Conservation (phyloP, 2,797 vertebrate species). For the Tokudaia muenninki region DNA sequence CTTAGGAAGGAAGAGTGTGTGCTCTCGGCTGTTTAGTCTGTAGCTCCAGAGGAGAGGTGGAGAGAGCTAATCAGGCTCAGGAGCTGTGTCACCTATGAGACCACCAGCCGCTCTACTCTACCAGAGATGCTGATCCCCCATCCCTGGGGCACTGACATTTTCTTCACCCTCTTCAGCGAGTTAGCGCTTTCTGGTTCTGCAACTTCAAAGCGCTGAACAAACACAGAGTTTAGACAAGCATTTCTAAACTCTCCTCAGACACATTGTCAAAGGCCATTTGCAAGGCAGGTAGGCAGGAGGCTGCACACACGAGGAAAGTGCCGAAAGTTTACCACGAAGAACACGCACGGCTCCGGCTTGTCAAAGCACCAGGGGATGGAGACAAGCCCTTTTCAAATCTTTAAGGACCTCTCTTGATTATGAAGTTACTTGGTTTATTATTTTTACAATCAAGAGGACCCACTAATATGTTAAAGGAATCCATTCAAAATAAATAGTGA, state of each 20-base stretch:
- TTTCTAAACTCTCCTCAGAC: background rate
- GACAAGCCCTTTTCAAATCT: background rate
- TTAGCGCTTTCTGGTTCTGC: background rate
- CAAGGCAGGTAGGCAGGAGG: background rate
- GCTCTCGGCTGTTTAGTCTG: background rate
- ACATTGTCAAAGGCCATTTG: background rate
- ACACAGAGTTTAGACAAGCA: background rate
- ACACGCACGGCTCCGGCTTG: background rate
- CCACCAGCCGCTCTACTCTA: accelerated
- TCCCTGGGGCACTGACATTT: background rate
- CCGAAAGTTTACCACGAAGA: background rate
- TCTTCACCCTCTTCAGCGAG: background rate
- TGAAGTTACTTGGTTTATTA: constrained; percentile 72
- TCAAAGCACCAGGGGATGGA: background rate
- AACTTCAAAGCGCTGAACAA: background rate
- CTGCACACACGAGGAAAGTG: accelerated
- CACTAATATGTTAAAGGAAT: constrained; percentile 75
- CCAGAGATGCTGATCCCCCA: accelerated
- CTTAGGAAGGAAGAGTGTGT: background rate
- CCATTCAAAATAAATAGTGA: constrained; percentile 77
- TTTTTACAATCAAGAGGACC: constrained; percentile 73
- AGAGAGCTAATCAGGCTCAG: background rate
- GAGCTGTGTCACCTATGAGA: background rate
- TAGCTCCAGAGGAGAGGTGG: too few species aligned
- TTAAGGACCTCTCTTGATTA: constrained; percentile 62